A percentile compares a stretch with the other conserved stretches of the same genome.
Conservation (phyloP, 2,888 invertebrate species). For the Parnassius apollo region DNA sequence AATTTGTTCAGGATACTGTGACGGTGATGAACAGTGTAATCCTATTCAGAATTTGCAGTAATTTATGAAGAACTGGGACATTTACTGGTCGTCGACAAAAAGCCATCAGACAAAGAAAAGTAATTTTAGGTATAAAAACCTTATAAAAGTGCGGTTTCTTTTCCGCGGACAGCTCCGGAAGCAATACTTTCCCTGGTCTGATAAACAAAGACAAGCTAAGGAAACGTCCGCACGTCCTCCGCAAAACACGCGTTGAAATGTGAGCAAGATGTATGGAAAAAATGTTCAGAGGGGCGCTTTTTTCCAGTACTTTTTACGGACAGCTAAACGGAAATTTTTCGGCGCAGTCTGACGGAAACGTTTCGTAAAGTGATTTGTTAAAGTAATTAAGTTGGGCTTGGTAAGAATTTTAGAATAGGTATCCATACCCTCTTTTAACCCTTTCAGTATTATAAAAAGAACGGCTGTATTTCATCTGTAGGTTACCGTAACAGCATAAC, state of each 20-base stretch:
- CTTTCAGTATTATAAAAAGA: no score
- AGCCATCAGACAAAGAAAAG: slow-evolving; percentile 29
- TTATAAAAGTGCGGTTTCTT: slow-evolving; percentile 52
- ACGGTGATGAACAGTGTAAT: slow-evolving; percentile 64
- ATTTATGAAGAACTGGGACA: slow-evolving; percentile 55
- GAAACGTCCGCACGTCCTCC: slow-evolving; percentile 59
- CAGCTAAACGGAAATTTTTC: slow-evolving; percentile 42
- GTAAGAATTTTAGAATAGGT: slow-evolving; percentile 9
- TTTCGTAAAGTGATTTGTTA: slow-evolving; percentile 55
- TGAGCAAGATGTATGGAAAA: slow-evolving; percentile 64
- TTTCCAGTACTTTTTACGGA: slow-evolving; percentile 40
- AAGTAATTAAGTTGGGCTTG: slow-evolving; percentile 47
- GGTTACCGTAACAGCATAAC: no score
- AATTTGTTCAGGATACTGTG: slow-evolving; percentile 67
- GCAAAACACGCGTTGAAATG: slow-evolving; percentile 49
- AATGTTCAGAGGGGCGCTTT: slow-evolving; percentile 39
- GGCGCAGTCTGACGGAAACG: slow-evolving; percentile 46
- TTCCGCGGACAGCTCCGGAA: slow-evolving; percentile 64
- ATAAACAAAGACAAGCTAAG: slow-evolving; percentile 69
- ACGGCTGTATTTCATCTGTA: no score
- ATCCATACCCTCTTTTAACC: slow-evolving; percentile 1
- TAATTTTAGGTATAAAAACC: slow-evolving; percentile 31
- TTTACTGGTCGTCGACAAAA: slow-evolving; percentile 32
- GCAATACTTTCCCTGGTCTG: slow-evolving; percentile 65
- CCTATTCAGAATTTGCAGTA: slow-evolving; percentile 56